Base-by-base conservation (phyloP, 2,888 invertebrate genomes). In the Drosophila fulvimacula region DNA sequence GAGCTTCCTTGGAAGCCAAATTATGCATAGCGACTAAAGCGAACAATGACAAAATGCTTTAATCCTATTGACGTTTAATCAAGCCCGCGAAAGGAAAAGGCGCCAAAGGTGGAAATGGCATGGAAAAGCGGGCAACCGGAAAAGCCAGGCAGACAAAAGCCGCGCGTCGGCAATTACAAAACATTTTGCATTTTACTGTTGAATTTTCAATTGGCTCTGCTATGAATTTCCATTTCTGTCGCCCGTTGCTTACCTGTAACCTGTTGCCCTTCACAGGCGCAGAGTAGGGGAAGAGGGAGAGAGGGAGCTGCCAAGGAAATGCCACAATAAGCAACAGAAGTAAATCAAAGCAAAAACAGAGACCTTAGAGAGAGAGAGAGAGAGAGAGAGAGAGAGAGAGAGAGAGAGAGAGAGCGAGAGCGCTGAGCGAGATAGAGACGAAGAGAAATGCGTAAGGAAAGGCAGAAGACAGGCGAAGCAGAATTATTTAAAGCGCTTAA, bases 41-140 rank as follows among this genome's bases (percentile, higher is more conserved):
- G 62, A 58, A 65, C 72, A 72, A 76, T 67, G 61, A 49, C 42
- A 46, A 60, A 84, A 88, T 81, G 81, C 81, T 67, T 86, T 84
- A 85, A 88, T 83, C 89, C 89, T 69, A 88, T 85, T 83, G 84
- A 75, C 82, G 81, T 86, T 88, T 84, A 88, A 84, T 84, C 89
- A 84, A 81, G 72, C 73, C 41, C 52, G 34, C 36, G 69, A 39
- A 36, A 24, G 62, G 15, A n/a, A n/a, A 34, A 52, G n/a, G 30
- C 15, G 46, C 5, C 27, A 34, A 32, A 46, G 19, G 11, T n/a
- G 34, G 17, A n/a, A 36, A 49, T 19, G 51, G n/a, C 30, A 19
- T n/a, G 46, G 17, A 55, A 53, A 51, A 2, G 34, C 5, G 36
- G 55, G 17, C 41, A 15, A 41, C 36, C 32, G 52, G 42, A 46